These are phyloP conservation scores for Macropus fuliginosus DNA, from an alignment of 2,797 vertebrate species.

Conservation along the genomic window DNA sequence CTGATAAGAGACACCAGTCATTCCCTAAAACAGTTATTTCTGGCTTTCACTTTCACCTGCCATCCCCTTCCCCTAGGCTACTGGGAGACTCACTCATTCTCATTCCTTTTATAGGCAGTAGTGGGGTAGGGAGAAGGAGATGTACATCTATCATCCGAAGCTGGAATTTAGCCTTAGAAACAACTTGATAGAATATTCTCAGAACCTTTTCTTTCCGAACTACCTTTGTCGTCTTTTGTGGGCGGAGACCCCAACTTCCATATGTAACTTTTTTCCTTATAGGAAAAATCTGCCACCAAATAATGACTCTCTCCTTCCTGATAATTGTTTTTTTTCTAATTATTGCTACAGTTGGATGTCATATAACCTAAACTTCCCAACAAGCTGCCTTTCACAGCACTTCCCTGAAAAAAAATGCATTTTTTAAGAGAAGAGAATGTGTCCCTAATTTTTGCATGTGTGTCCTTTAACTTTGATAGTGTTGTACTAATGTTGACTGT, in stretches of 20 bases:
- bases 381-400: background rate
- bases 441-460: background rate
- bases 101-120: background rate
- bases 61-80: background rate
- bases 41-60: background rate
- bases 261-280: background rate
- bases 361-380: background rate
- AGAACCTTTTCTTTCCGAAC: background rate
- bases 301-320: background rate
- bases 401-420: background rate
- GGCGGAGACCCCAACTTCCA: background rate
- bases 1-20: background rate
- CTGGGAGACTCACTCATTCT: background rate
- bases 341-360: background rate
- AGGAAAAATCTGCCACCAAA: background rate
- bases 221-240: background rate
- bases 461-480: background rate
- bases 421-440: background rate
- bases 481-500: background rate
- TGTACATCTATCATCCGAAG: background rate
- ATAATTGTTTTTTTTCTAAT: background rate
- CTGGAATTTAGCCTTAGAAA: background rate
- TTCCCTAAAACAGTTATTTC: background rate
- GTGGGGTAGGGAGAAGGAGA: background rate
- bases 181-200: background rate